These are phyloP conservation scores for Mycteria americana DNA, from an alignment of 2,797 vertebrate genomes.

Conservation along the genomic window DNA sequence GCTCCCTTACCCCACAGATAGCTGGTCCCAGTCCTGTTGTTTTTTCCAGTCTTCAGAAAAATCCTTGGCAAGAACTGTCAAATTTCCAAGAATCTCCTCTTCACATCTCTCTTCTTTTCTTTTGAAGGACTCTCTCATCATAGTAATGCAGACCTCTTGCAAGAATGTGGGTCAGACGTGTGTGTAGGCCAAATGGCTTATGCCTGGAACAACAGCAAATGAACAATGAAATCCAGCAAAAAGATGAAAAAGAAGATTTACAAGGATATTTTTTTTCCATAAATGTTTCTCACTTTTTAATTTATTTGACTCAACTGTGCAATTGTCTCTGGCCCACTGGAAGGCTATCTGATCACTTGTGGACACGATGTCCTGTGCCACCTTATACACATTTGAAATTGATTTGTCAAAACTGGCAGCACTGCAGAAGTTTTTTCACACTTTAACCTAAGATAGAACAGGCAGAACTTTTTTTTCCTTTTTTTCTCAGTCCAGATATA, in stretches of 20 bases:
- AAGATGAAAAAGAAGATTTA: not conserved
- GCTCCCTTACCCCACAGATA: constrained; percentile 59
- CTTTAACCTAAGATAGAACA: not conserved
- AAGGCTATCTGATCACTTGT: not conserved
- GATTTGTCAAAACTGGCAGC: not conserved
- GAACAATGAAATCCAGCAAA: constrained; percentile 21
- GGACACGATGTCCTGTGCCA: not conserved
- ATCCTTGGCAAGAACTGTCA: constrained; percentile 67
- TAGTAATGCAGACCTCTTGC: constrained; percentile 46
- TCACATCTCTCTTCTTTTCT: constrained; percentile 42
- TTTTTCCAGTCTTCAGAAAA: constrained; percentile 70
- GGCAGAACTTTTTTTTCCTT: not conserved
- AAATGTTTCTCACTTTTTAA: not conserved
- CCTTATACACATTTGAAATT: not conserved
- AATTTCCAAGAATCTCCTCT: constrained; percentile 60
- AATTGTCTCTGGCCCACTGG: not conserved
- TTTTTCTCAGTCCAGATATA: not conserved
- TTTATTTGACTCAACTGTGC: not conserved
- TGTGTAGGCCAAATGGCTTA: constrained; percentile 52
- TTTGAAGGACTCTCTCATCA: constrained; percentile 52
- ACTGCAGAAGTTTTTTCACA: not conserved
- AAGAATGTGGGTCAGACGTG: constrained; percentile 20
- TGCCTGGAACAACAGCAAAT: constrained; percentile 39
- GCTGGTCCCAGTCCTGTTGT: constrained; percentile 55
- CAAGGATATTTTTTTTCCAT: not conserved